phyloP scores from a whole-genome alignment of 1,140 invertebrate species.

The Notospermus geniculatus region DNA sequence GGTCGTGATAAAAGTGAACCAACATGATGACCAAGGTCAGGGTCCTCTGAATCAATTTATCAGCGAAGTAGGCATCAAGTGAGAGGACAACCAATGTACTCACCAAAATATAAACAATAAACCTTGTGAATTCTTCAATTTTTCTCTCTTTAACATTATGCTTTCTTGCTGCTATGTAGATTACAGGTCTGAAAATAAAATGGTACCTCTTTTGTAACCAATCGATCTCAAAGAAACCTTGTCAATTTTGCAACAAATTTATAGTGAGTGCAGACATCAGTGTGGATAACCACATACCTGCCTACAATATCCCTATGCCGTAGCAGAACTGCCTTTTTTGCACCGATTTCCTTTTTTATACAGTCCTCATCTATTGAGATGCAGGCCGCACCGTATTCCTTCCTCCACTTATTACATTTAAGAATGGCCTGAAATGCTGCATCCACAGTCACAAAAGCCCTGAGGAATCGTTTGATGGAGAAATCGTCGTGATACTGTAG shows the following conservation, averaged over 20 bases:
- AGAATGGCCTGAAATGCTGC: constrained; percentile 71
- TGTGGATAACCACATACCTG: constrained; percentile 38
- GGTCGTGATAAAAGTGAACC: too few species aligned
- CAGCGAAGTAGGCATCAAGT: too few species aligned
- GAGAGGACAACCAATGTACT: constrained; percentile 36
- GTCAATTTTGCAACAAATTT: constrained; percentile 2
- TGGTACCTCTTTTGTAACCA: background rate
- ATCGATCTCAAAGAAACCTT: too few species aligned
- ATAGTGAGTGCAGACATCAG: background rate
- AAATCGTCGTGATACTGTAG: constrained; percentile 30
- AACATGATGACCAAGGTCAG: too few species aligned
- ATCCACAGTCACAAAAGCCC: constrained; percentile 70
- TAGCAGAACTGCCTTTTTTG: constrained; percentile 66
- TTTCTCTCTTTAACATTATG: constrained; percentile 70
- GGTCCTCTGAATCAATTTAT: too few species aligned
- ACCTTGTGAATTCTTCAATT: constrained; percentile 72
- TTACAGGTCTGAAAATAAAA: constrained; percentile 59
- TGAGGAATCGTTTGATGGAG: constrained; percentile 58
- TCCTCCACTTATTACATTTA: constrained; percentile 76
- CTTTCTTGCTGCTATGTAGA: constrained; percentile 74
- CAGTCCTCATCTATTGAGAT: constrained; percentile 62
- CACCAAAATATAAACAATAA: constrained; percentile 73
- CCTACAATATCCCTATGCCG: constrained; percentile 69
- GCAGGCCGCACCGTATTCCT: constrained; percentile 66
- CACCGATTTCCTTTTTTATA: constrained; percentile 62